Conservation (phyloP, 2,888 invertebrate genomes). For the Agrotis clavis region DNA sequence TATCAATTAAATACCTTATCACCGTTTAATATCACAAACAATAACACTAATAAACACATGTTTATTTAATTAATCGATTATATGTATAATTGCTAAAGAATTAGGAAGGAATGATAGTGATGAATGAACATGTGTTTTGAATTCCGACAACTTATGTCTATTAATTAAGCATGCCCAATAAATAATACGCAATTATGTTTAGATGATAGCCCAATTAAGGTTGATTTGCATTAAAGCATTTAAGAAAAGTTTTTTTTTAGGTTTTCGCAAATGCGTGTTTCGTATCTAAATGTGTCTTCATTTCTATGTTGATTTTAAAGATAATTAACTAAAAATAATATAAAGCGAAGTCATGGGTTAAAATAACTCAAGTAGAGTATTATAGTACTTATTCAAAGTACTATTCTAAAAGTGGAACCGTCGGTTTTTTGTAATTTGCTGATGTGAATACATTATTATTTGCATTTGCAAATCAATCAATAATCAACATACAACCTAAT, state of each 20-base stretch:
- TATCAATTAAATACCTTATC: slow-evolving; percentile 48
- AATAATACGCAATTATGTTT: slow-evolving; percentile 64
- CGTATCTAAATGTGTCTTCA: slow-evolving; percentile 12
- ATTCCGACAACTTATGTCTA: slow-evolving; percentile 63
- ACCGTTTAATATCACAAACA: slow-evolving; percentile 36
- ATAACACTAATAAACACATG: slow-evolving; percentile 46
- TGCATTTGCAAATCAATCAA: not conserved
- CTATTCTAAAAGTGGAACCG: not conserved
- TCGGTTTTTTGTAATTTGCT: not conserved
- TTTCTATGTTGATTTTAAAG: slow-evolving; percentile 32
- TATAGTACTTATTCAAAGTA: no score
- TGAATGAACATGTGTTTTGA: slow-evolving; percentile 49
- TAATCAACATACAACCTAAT: not conserved
- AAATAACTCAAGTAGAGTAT: no score
- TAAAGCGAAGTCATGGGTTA: not conserved
- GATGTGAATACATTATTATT: not conserved
- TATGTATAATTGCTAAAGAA: slow-evolving; percentile 61
- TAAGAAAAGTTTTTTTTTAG: slow-evolving; percentile 44
- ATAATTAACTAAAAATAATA: not conserved
- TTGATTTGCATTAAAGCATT: slow-evolving; percentile 57
- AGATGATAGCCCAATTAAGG: slow-evolving; percentile 65
- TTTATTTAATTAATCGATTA: slow-evolving; percentile 57
- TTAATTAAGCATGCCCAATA: slow-evolving; percentile 58
- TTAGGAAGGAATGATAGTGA: slow-evolving; percentile 65
- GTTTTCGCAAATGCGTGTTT: slow-evolving; percentile 14